Conservation (phyloP, 1,140 invertebrate species). For the Himalopsyche phryganea region DNA sequence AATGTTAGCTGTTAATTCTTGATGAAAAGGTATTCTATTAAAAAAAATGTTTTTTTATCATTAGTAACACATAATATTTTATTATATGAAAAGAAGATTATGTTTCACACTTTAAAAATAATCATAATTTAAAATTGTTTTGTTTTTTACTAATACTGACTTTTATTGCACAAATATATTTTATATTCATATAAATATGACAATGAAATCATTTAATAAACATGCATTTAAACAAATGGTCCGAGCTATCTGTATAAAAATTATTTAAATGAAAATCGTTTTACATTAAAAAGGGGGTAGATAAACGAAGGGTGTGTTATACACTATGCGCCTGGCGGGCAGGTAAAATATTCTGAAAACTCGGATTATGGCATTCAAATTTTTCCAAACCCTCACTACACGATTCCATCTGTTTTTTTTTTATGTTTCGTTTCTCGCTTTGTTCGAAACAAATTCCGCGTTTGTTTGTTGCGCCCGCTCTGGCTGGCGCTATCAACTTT, state of each 20-base stretch:
- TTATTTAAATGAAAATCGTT: neutral
- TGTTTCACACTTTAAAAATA: too few species aligned
- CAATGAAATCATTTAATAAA: neutral
- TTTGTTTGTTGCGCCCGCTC: constrained; percentile 17
- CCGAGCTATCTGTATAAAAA: neutral
- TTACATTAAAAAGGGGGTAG: neutral
- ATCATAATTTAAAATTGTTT: too few species aligned
- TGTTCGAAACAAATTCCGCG: constrained; percentile 24
- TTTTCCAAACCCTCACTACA: neutral
- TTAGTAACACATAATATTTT: too few species aligned
- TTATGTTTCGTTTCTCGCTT: too few species aligned
- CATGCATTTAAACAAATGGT: neutral
- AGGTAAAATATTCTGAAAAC: neutral
- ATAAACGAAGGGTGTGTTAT: neutral
- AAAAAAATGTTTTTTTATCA: too few species aligned
- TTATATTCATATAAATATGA: too few species aligned
- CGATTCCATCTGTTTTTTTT: too few species aligned
- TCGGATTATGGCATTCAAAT: constrained; percentile 14
- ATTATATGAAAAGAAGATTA: too few species aligned
- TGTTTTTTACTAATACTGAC: too few species aligned
- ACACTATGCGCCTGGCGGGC: neutral
- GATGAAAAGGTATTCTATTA: too few species aligned
- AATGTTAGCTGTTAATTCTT: too few species aligned
- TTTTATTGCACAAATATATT: too few species aligned
- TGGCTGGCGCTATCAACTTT: constrained; percentile 22